These are phyloP conservation scores for Phrynosoma platyrhinos DNA, from an alignment of 2,113 vertebrate species.

Conservation along the genomic window DNA sequence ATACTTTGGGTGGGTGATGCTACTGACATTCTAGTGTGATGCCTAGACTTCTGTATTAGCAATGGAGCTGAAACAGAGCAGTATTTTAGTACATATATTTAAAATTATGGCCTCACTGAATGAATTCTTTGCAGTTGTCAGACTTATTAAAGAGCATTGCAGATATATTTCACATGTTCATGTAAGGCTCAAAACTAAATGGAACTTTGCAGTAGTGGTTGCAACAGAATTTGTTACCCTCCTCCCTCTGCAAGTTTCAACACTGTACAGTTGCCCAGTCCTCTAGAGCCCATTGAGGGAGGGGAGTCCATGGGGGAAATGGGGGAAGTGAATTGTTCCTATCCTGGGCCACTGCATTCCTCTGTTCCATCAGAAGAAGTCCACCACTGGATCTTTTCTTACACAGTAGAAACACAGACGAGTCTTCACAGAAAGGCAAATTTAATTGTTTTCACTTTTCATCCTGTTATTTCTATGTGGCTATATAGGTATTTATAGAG, in stretches of 20 bases:
- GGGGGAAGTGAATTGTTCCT: no score
- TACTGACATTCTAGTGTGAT: conserved; percentile 22
- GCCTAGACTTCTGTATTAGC: background rate
- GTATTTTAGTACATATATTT: conserved; percentile 10
- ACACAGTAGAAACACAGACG: conserved; percentile 13
- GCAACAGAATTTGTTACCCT: background rate
- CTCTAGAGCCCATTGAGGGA: background rate
- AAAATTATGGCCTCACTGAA: conserved; percentile 29
- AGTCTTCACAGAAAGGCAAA: conserved; percentile 19
- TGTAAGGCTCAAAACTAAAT: background rate
- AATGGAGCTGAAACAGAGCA: background rate
- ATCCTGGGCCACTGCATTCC: background rate
- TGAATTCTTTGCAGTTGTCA: conserved; percentile 21
- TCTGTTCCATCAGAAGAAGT: background rate
- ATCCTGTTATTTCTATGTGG: conserved; percentile 20
- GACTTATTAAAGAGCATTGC: conserved; percentile 39
- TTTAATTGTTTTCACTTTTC: background rate
- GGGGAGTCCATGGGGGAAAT: background rate
- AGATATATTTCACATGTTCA: conserved; percentile 26
- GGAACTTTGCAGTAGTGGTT: background rate
- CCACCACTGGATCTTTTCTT: background rate
- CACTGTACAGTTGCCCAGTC: background rate
- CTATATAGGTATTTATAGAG: conserved; percentile 44
- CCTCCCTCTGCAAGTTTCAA: background rate
- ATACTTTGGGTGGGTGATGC: conserved; percentile 17